Conservation (phyloP, 1,140 invertebrate species). For the Cardiocondyla obscurior region DNA sequence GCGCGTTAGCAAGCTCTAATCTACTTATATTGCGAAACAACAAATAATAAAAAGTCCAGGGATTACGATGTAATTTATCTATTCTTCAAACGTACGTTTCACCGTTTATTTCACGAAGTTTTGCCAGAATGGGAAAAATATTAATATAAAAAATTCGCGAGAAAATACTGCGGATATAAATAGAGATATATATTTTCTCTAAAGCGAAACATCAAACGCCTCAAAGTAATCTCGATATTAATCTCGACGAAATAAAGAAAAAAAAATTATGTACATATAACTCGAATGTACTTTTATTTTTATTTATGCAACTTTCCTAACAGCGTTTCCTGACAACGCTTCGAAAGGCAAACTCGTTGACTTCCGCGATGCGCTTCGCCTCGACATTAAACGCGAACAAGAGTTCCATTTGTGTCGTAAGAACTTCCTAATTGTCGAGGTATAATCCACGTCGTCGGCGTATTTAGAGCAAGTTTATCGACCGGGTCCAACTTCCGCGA, state of each 20-base stretch:
- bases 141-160: constrained; percentile 35
- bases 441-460: constrained; percentile 54
- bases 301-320: constrained; percentile 15
- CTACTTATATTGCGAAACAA: background rate
- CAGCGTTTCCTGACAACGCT: constrained; percentile 35
- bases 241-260: constrained; percentile 8
- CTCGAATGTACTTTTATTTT: constrained; percentile 22
- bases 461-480: constrained; percentile 63
- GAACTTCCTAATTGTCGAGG: constrained; percentile 65
- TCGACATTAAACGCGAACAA: constrained; percentile 45
- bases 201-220: background rate
- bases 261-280: constrained; percentile 2
- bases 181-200: background rate
- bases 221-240: constrained; percentile 17
- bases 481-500: constrained; percentile 29
- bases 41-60: background rate
- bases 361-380: background rate
- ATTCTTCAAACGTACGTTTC: background rate
- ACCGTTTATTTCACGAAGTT: background rate
- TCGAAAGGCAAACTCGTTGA: constrained; percentile 47
- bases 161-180: background rate
- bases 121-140: constrained; percentile 57
- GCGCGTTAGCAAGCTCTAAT: background rate
- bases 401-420: constrained; percentile 41
- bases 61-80: constrained; percentile 1